A percentile compares a stretch with the other conserved stretches of the same genome.
Conservation (phyloP, 2,113 vertebrate genomes). For the Urocynchramus pylzowi region DNA sequence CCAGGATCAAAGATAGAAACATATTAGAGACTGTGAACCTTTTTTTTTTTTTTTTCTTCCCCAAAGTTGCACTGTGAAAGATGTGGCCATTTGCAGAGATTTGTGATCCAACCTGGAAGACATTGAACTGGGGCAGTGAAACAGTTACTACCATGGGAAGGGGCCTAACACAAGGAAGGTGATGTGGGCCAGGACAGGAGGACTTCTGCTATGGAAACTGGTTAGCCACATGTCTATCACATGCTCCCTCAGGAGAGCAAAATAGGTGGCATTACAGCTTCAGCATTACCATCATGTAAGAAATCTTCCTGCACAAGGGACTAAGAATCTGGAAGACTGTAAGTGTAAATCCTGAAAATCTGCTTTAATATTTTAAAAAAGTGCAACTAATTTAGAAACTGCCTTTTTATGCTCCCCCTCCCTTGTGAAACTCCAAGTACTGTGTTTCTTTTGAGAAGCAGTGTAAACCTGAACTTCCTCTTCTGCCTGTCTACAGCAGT, state of each 20-base stretch:
- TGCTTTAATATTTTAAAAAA: not conserved
- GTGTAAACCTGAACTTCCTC: not conserved
- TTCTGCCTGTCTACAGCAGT: not conserved
- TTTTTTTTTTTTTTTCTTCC: not conserved
- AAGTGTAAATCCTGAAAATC: not conserved
- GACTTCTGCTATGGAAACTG: not conserved
- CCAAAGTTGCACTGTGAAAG: not conserved
- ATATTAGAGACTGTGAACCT: not conserved
- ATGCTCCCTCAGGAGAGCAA: not conserved
- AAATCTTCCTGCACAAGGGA: not conserved
- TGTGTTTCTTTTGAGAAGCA: not conserved
- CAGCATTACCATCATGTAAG: not conserved
- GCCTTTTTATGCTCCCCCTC: not conserved
- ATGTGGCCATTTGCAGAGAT: fast-evolving
- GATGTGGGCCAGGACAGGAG: not conserved
- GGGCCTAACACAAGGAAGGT: not conserved
- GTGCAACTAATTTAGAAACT: not conserved
- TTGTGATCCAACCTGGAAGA: not conserved
- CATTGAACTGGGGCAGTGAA: not conserved
- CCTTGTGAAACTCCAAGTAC: not conserved
- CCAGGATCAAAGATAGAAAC: not conserved
- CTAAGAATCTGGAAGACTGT: not conserved
- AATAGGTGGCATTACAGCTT: fast-evolving
- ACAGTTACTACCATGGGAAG: not conserved
- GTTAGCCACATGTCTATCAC: not conserved